Base-by-base conservation (phyloP, 1,140 invertebrate genomes). In the Pteromalus puparum region DNA sequence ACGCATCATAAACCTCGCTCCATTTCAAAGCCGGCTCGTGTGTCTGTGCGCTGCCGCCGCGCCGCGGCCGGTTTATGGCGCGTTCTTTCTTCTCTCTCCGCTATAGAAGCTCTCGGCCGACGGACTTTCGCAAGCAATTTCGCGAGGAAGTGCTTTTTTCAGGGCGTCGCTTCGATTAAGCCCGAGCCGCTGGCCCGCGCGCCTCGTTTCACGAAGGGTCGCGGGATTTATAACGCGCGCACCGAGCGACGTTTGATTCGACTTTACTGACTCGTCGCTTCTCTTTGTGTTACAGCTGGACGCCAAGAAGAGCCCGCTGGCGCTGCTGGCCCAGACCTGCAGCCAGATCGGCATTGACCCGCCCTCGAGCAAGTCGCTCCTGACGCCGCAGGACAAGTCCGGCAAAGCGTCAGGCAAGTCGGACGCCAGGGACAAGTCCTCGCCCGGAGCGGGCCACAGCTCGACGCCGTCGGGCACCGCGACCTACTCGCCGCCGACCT, bases 241-340 rank as follows among this genome's bases (percentile, higher is more conserved):
- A 18, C 15, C 12, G 26, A 77, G 21, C 61, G 65, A 10, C 10
- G 34, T 68, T 68, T 70, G 30, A 70, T 80, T 38, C 61, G 46
- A 77, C 75, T 26, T 61, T 15, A 7, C 34, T 70, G 6, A 15
- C 42, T 9, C 4, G 6, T 13, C 68, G n/a, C 2, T 78, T 2
- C 18, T 30, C 46, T 76, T n/a, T 68, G n/a, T 30, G 91, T 96
- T 96, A 83, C 95, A 99, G 98, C 94, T 98, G 94, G 98, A 99
- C 93, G 97, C 97, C 78, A 98, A 99, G 94, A 98, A 98, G 93
- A 98, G 97, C 94, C 98, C 98, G 18, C 94, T 99, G 90, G 98
- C 98, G 38, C 94, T 99, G 38, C 93, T 99, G 86, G 98, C 98
- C 34, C 98, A 98, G 92, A 99, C 98, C 67, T 99, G 98, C 94